These are phyloP conservation scores for Doryteuthis pealeii DNA, from an alignment of 1,140 invertebrate species.

Conservation along the genomic window DNA sequence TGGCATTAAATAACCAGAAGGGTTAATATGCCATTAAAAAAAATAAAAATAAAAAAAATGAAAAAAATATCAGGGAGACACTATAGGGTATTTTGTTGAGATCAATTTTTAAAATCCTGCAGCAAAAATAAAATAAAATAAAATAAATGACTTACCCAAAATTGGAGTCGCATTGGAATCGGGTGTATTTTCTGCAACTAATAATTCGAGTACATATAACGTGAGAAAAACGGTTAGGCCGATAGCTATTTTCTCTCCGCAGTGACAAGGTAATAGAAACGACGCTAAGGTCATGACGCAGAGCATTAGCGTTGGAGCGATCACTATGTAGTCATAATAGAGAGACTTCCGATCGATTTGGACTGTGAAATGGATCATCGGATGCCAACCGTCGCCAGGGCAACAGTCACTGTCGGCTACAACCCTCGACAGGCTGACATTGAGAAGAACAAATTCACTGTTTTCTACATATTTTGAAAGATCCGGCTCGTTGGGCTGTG, in stretches of 20 bases:
- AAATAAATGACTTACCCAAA: constrained; percentile 42
- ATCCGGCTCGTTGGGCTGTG: constrained; percentile 34
- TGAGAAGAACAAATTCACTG: constrained; percentile 46
- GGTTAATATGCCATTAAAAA: too few species aligned
- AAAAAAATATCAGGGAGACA: too few species aligned
- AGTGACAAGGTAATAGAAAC: constrained; percentile 55
- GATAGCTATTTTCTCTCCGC: constrained; percentile 57
- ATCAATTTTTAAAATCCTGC: too few species aligned
- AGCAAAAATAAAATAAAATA: background rate
- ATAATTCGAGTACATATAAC: constrained; percentile 55
- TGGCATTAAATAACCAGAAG: too few species aligned
- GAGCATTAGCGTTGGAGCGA: constrained; percentile 56
- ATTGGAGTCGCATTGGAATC: constrained; percentile 58
- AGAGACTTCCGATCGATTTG: constrained; percentile 48
- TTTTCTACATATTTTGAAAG: constrained; percentile 47
- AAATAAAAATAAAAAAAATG: too few species aligned
- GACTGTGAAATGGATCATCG: constrained; percentile 45
- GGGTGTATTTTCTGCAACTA: constrained; percentile 59
- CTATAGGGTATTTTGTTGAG: too few species aligned
- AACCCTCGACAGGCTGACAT: constrained; percentile 19
- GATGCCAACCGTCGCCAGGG: constrained; percentile 43
- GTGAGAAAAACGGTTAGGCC: constrained; percentile 58
- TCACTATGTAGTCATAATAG: constrained; percentile 58
- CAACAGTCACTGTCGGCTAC: constrained; percentile 38
- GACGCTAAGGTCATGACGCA: constrained; percentile 55